Base-by-base conservation (phyloP, 2,113 vertebrate genomes). In the Engraulis encrasicolus region DNA sequence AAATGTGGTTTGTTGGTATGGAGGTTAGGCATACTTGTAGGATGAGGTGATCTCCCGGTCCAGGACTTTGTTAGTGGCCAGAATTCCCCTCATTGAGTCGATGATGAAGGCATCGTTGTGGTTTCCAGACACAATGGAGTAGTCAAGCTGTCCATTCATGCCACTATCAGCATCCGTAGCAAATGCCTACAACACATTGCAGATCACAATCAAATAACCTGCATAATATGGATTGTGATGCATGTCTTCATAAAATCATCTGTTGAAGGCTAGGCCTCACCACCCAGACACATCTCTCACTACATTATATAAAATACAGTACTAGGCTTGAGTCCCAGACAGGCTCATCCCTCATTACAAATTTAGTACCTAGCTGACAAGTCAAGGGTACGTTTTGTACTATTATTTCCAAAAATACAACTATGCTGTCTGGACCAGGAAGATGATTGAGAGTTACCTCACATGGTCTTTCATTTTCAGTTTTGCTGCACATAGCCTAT, bases 81-180 rank as follows among this genome's bases (percentile, higher is more conserved):
- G 89, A 91, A 96, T 94, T 17, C 97, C 98, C 9, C 90, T 91
- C n/a, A 80, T 78, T 0, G 93, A 91, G 86, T 99, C 97, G 27
- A 99, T 94, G 77, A 92, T 84, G 89, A 99, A 99, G 0, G 91
- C 84, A 20, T 91, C 85, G 7, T 96, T 96, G 80, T 92, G 93
- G 92, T 99, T 97, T 36, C 97, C 98, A 18, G 96, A 95, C 45
- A 97, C 78, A 78, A 99, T 93, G 78, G 96, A 95, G 88, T 97
- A 99, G 83, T 97, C 95, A 0, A 93, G 88, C 88, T 96, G 95
- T 40, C 97, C 95, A 5, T 96, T 97, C 52, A 91, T 27, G 2
- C 96, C 96, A 20, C 94, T 94, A 92, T 99, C 98, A 82, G 89
- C 89, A 85, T 99, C 98, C 19, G 92, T 90, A 0, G 97, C 97